Evolutionary conservation across 92 coral and sea anemone species (phyloP), one percentile per base, ranked within the genome.

Genomic region (Palythoa grandis): DNA sequence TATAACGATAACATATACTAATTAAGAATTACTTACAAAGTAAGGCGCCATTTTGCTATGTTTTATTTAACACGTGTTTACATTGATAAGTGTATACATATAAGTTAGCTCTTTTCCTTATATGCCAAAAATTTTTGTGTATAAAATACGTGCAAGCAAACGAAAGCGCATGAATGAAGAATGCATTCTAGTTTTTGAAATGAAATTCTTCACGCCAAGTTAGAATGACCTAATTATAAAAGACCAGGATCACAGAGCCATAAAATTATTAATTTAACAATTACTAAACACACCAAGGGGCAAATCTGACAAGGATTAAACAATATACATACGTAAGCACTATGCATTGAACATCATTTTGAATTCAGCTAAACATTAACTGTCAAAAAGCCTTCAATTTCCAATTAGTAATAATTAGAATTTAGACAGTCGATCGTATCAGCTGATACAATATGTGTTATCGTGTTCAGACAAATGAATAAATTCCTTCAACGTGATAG

Each of bases 401-500:
- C 25, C 11, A 63, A 63, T 72, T 23, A 39, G 37, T 11, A 15
- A 72, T 19, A 22, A 72, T 16, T 39, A 24, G 48, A 50, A 72
- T 25, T 39, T 24, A 72, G 23, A 72, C 77, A 11, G 43, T 69
- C 74, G 74, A 69, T 69, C 74, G 74, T 69, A 69, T 69, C 74
- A 69, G 74, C 74, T 69, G 74, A 69, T 37, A 25, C 19, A 69
- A 69, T 69, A 69, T 3, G 17, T 25, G 74, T 11, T 43, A 4
- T 29, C 16, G 17, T 69, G 74, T 69, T 69, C 17, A 69, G 37
- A 25, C 24, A 69, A 69, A 69, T 69, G 23, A 37, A 37, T 11
- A 25, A 69, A 2, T 37, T 69, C 43, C 40, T 25, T 37, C 17
- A 13, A 69, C 17, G 40, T 19, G 29, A 5, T 23, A 2, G 15